Base-by-base conservation (phyloP, 1,140 invertebrate genomes). In the Trichomalopsis sarcophagae region DNA sequence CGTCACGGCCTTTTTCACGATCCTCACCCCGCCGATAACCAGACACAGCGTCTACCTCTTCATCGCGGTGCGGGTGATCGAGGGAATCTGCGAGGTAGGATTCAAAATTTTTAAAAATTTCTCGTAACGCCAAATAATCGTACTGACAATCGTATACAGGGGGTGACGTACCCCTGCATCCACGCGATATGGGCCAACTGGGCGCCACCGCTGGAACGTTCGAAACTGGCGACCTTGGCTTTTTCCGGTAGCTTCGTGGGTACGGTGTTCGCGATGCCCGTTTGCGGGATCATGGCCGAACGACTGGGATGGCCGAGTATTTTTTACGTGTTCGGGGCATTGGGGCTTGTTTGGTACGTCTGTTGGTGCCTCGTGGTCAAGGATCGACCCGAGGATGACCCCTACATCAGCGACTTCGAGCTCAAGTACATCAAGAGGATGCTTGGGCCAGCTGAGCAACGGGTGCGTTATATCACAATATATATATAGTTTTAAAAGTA, bases 101-200 rank as follows among this genome's bases (percentile, higher is more conserved):
- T 44, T 44, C 1, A 10, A 44, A 44, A 44, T 44, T 44, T 10
- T 10, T 0, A 44, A 44, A 44, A 40, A 6, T 40, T 10, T 3
- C 9, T 7, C 40, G 40, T 40, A 40, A 40, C 5, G 33, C 33
- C 2, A 33, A 33, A 33, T 33, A 40, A 40, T 7, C 0, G 40
- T 40, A 9, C 9, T 10, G 2, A 44, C 9, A 10, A 44, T 44
- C 40, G 40, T 21, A 14, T 90, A 74, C 89, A 97, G 97, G 97
- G 97, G 73, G 97, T 98, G 0, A 97, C 97, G 1, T 98, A 97
- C 92, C 97, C 97, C 7, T 96, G 97, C 87, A 98, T 98, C 80
- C 97, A 98, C 91, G 96, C 96, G 11, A 95, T 98, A 36, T 98
- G 97, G 97, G 94, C 96, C 0, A 95, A 96, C 84, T 99, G 98